phyloP scores from a whole-genome alignment of 2,888 invertebrate genomes.

The Tipula unca region DNA sequence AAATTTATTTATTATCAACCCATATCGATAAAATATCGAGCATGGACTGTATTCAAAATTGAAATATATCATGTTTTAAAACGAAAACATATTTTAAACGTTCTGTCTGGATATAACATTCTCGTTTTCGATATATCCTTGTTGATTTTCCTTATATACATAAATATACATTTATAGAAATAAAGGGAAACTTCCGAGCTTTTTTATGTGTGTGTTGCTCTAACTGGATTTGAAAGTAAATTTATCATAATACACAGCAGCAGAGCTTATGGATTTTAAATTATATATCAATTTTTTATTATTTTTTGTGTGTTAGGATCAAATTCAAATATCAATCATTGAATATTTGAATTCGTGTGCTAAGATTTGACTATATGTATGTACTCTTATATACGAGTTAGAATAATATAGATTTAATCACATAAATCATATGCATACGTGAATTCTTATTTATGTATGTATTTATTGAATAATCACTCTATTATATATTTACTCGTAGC shows the following conservation, averaged over 20 bases:
- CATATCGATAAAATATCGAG: not conserved
- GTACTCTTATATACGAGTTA: not conserved
- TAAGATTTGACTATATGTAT: not conserved
- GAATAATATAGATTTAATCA: not conserved
- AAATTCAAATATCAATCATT: not conserved
- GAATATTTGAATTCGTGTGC: not conserved
- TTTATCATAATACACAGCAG: not conserved
- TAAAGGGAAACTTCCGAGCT: not conserved
- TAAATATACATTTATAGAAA: not conserved
- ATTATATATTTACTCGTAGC: no score
- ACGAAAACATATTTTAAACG: not conserved
- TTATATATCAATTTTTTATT: not conserved
- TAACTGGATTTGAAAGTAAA: not conserved
- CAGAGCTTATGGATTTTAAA: not conserved
- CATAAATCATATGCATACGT: not conserved
- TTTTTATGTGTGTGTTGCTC: not conserved
- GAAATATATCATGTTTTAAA: not conserved
- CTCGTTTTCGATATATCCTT: not conserved
- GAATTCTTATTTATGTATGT: not conserved
- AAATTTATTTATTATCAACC: not conserved
- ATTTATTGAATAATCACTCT: no score
- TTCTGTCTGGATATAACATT: constrained; percentile 8
- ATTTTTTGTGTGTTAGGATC: not conserved
- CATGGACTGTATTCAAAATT: not conserved
- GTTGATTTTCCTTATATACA: not conserved